A percentile compares a stretch with the other conserved stretches of the same genome.
These are phyloP conservation scores for Bombus ignitus DNA, from an alignment of 1,140 invertebrate species.

Conservation along the genomic window DNA sequence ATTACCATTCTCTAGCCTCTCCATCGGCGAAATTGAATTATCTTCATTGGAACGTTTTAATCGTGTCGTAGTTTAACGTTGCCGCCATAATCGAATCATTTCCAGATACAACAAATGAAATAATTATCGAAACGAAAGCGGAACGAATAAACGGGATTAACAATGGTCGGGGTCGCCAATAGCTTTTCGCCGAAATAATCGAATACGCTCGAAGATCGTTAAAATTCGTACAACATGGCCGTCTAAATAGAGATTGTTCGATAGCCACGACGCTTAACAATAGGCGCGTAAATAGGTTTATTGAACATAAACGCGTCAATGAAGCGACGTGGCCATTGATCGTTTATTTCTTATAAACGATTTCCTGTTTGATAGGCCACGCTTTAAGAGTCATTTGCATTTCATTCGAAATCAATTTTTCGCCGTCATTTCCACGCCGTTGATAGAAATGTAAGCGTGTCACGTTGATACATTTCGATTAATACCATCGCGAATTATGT, in stretches of 20 bases:
- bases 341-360: background rate
- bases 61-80: background rate
- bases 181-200: background rate
- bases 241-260: background rate
- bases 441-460: background rate
- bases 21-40: background rate
- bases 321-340: background rate
- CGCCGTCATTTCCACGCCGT: background rate
- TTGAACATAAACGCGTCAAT: background rate
- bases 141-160: conserved; percentile 1
- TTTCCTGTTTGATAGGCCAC: too few species aligned
- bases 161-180: background rate
- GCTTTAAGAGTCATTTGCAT: too few species aligned
- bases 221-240: background rate
- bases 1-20: background rate
- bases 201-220: background rate
- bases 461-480: background rate
- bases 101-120: background rate
- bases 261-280: background rate
- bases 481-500: background rate
- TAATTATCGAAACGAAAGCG: conserved; percentile 11
- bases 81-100: background rate
- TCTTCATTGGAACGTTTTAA: background rate
- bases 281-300: background rate
- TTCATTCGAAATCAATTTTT: background rate